Evolutionary conservation across 2,888 invertebrate genomes (phyloP).

Genomic region (Strigamia crassipes): DNA sequence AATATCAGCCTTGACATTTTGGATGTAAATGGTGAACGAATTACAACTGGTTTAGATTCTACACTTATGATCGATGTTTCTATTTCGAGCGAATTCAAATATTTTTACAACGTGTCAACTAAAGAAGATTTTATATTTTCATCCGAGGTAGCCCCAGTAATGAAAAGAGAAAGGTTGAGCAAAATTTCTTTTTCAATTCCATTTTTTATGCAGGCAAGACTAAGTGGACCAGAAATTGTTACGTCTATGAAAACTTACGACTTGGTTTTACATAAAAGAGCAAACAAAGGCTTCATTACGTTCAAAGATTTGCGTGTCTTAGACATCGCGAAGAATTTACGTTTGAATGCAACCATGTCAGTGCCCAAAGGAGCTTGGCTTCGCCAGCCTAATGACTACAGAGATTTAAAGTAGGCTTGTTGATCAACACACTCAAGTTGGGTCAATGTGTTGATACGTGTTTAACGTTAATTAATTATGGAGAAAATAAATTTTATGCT

Average conservation of each 20-base stretch:
- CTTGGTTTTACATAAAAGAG: conserved; percentile 44
- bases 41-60: conserved; percentile 26
- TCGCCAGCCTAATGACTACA: conserved; percentile 44
- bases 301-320: conserved; percentile 33
- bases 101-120: conserved; percentile 32
- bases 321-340: neutral
- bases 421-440: neutral
- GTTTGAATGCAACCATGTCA: conserved; percentile 43
- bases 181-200: too few species aligned
- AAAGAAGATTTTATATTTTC: conserved; percentile 43
- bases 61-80: conserved; percentile 44
- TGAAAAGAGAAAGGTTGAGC: neutral
- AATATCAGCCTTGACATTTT: conserved; percentile 31
- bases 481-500: neutral
- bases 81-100: conserved; percentile 41
- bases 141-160: neutral
- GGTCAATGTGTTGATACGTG: neutral
- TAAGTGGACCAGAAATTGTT: conserved; percentile 34
- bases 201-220: conserved; percentile 31
- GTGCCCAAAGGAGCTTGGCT: conserved; percentile 29
- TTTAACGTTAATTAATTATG: neutral
- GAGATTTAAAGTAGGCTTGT: neutral
- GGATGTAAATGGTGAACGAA: neutral
- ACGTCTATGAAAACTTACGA: conserved; percentile 43
- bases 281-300: neutral